A percentile compares a stretch with the other conserved stretches of the same genome.
These are phyloP conservation scores for Grammomys dolichurus DNA, from an alignment of 2,113 vertebrate genomes.

Conservation along the genomic window DNA sequence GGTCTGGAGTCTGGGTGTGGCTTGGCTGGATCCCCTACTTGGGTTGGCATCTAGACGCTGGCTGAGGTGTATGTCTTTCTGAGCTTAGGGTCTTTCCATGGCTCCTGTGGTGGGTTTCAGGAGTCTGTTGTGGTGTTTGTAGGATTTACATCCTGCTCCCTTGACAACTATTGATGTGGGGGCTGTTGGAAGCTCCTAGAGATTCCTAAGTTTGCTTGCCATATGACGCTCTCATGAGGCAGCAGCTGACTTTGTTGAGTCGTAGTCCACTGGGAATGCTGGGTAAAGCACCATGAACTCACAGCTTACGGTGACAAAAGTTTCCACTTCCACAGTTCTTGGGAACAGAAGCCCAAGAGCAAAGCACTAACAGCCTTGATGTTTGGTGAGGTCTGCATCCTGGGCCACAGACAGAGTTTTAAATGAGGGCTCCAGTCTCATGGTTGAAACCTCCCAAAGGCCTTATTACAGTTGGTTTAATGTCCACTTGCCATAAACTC, in stretches of 20 bases:
- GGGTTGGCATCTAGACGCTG: background rate
- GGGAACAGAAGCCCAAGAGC: background rate
- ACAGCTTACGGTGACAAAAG: background rate
- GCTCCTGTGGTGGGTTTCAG: background rate
- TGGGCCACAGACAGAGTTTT: rapidly evolving
- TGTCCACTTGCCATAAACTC: background rate
- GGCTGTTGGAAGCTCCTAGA: background rate
- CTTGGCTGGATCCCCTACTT: background rate
- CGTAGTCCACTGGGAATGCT: background rate
- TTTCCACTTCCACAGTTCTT: background rate
- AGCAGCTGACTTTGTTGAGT: background rate
- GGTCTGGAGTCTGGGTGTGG: background rate
- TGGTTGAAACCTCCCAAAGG: too few species aligned
- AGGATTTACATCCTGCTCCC: background rate
- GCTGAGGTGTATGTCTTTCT: background rate
- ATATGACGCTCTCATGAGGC: rapidly evolving
- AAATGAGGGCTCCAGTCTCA: background rate
- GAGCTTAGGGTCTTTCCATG: background rate
- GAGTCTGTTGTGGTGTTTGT: background rate
- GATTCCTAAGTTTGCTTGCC: background rate
- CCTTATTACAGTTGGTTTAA: background rate
- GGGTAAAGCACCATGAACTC: background rate
- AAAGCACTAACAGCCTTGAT: rapidly evolving
- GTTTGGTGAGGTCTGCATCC: background rate
- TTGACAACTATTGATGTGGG: background rate